Percentiles rank a stretch among this genome's conserved stretches.
phyloP scores from a whole-genome alignment of 2,888 invertebrate genomes.

The Melanchra persicariae region DNA sequence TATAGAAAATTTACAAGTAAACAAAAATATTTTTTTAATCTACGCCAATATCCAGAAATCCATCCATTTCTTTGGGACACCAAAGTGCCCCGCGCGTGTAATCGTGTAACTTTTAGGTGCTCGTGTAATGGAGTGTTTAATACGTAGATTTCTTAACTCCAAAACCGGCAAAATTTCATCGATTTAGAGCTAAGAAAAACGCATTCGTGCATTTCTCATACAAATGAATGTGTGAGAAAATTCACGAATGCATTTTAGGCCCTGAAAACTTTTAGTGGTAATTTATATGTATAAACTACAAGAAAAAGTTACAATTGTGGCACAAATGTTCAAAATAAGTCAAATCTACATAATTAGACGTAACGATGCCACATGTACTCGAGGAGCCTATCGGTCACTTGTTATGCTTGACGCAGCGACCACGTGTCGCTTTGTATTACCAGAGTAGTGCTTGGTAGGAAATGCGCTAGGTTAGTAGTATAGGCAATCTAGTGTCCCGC shows the following conservation, averaged over 20 bases:
- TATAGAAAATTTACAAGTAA: too few species aligned
- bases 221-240: too few species aligned
- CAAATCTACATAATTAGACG: neutral
- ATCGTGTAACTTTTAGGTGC: too few species aligned
- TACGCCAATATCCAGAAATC: too few species aligned
- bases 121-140: too few species aligned
- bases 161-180: neutral
- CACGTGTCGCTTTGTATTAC: constrained; percentile 5
- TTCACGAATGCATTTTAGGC: too few species aligned
- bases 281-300: too few species aligned
- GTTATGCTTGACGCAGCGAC: constrained; percentile 17
- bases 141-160: too few species aligned
- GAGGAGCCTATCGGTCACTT: constrained; percentile 9
- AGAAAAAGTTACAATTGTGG: neutral
- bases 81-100: too few species aligned
- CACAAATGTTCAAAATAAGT: neutral
- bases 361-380: neutral
- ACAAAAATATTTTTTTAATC: too few species aligned
- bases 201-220: neutral
- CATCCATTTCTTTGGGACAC: too few species aligned
- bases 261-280: too few species aligned
- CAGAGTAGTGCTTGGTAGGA: neutral
- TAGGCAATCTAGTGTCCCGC: constrained; percentile 36
- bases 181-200: neutral
- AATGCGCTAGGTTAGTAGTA: constrained; percentile 20